These are phyloP conservation scores for Cheilosia urbana DNA, from an alignment of 2,888 invertebrate species.

Conservation along the genomic window DNA sequence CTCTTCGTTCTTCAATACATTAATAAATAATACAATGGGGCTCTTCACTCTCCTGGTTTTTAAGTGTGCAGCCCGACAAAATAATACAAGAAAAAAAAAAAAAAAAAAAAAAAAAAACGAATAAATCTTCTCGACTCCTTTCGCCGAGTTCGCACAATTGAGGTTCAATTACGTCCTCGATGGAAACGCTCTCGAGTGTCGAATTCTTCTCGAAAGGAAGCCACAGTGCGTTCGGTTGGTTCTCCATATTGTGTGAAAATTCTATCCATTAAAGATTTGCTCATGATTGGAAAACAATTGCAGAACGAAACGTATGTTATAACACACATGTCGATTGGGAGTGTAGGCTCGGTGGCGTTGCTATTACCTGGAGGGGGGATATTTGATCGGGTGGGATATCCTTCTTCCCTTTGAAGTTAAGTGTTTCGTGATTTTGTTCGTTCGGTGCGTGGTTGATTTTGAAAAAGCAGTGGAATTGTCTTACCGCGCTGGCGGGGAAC, in stretches of 20 bases:
- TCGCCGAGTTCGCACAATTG: constrained; percentile 73
- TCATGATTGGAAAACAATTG: constrained; percentile 55
- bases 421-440: background rate
- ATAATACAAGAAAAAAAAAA: constrained; percentile 14
- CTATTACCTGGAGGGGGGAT: background rate
- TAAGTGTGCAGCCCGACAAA: constrained; percentile 20
- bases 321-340: background rate
- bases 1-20: constrained; percentile 37
- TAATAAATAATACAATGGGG: constrained; percentile 71
- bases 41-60: constrained; percentile 33
- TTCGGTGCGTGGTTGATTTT: too few species aligned
- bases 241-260: constrained; percentile 26
- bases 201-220: constrained; percentile 40
- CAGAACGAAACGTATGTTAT: constrained; percentile 35
- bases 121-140: constrained; percentile 56
- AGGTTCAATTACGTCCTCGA: constrained; percentile 68
- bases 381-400: background rate
- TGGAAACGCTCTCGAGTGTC: constrained; percentile 54
- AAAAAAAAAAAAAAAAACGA: background rate
- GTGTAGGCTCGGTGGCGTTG: background rate
- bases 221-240: constrained; percentile 36
- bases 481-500: too few species aligned
- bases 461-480: too few species aligned
- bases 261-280: constrained; percentile 10
- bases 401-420: background rate